Evolutionary conservation across 1,140 invertebrate genomes (phyloP), one percentile per base, ranked within the genome.

Genomic region (Diuraphis noxia): DNA sequence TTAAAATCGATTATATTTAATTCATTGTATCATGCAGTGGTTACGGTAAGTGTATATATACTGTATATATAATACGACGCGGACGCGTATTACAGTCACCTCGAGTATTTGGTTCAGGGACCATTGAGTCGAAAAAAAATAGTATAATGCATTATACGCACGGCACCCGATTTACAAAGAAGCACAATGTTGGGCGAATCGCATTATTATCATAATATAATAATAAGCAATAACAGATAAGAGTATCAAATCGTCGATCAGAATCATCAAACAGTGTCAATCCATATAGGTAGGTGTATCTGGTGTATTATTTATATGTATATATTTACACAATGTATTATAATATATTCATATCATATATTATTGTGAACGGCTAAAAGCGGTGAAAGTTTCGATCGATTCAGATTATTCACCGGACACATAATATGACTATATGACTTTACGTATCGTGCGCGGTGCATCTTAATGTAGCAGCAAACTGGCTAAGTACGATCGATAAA

Each of bases 21-120:
- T 72, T n/a, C 13, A 49, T 49, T 72, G 10, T 72, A 72, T 72
- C 56, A 34, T 3, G n/a, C n/a, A 72, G n/a, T n/a, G 9, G 56
- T n/a, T 72, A 72, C 30, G 30, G 23, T 72, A 72, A n/a, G 30
- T n/a, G 30, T 72, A 72, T n/a, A n/a, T n/a, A n/a, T n/a, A n/a
- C n/a, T n/a, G n/a, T n/a, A n/a, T n/a, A n/a, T n/a, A n/a, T 19
- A n/a, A 72, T n/a, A 6, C 56, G 56, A 72, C 34, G 6, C 30
- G 5, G 56, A n/a, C 56, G 30, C 13, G 13, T 72, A 1, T n/a
- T 86, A 52, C 46, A 36, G 21, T 86, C 19, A 49, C n/a, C 43
- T 86, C 43, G 43, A 36, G 21, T 38, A 52, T 86, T 86, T 86
- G 46, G 46, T 52, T 86, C 43, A 86, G 85, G 85, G 46, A 86